Percentiles rank a stretch among this genome's conserved stretches.
Evolutionary conservation across 64 coral and sea anemone genomes (phyloP).

Genomic region (Stichodactyla mertensii): DNA sequence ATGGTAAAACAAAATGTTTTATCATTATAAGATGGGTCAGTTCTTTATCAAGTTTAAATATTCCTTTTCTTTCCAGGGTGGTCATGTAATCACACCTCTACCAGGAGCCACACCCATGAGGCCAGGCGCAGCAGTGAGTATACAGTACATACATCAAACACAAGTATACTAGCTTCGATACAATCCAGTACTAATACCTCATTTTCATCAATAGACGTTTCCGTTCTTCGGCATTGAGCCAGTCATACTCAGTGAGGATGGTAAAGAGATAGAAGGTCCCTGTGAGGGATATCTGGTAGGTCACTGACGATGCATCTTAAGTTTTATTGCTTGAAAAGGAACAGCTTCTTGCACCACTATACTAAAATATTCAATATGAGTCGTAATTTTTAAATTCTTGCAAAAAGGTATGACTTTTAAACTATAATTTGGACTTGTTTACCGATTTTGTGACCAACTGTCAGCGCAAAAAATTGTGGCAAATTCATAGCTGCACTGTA

Average conservation of each 20-base stretch:
- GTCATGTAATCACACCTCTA: slow-evolving; percentile 83
- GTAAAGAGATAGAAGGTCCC: slow-evolving; percentile 81
- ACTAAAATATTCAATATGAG: no score
- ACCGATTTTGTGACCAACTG: no score
- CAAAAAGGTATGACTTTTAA: no score
- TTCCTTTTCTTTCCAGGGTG: slow-evolving; percentile 56
- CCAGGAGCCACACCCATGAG: slow-evolving; percentile 93
- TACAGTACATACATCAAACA: background rate
- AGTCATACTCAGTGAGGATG: slow-evolving; percentile 89
- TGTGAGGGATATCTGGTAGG: slow-evolving; percentile 92
- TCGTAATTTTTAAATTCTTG: no score
- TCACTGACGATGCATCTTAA: background rate
- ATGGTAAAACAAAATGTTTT: no score
- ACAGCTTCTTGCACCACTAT: no score
- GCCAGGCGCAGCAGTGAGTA: slow-evolving; percentile 88
- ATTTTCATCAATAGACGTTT: slow-evolving; percentile 57
- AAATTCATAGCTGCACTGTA: no score
- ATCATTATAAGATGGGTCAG: no score
- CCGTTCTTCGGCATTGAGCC: slow-evolving; percentile 96
- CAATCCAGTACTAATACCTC: background rate
- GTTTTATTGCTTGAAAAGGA: no score
- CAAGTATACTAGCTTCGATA: background rate
- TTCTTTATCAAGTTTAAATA: background rate
- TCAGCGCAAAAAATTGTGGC: no score
- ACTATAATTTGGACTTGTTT: no score